Evolutionary conservation across 2,113 vertebrate species (phyloP).

Genomic region (Campylomormyrus numenius): DNA sequence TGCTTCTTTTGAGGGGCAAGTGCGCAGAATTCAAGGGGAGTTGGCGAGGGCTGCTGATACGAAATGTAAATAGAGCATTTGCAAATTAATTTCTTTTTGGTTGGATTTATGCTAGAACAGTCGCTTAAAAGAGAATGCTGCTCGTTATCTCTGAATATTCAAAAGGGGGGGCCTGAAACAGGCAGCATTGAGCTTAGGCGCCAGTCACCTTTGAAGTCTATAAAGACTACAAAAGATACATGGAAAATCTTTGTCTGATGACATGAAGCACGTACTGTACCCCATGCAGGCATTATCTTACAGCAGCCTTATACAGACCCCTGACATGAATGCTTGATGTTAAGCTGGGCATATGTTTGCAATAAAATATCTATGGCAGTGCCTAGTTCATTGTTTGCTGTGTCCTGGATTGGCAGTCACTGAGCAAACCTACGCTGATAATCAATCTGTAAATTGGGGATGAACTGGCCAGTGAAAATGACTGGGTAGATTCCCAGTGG

Average conservation of each 20-base stretch:
- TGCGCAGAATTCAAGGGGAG: not conserved
- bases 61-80: not conserved
- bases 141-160: not conserved
- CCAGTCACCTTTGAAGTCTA: not conserved
- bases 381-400: not conserved
- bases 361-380: not conserved
- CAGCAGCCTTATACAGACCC: not conserved
- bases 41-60: not conserved
- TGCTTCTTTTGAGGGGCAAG: not conserved
- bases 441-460: not conserved
- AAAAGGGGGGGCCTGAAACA: not conserved
- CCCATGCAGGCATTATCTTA: not conserved
- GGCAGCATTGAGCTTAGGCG: not conserved
- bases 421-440: not conserved
- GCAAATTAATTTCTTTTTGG: not conserved
- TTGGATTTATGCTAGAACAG: not conserved
- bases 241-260: not conserved
- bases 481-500: not conserved
- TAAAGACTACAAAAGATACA: not conserved
- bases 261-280: not conserved
- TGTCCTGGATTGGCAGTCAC: not conserved
- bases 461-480: not conserved
- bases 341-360: not conserved
- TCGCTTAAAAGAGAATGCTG: not conserved
- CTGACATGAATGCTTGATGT: not conserved